These are phyloP conservation scores for Synodontis membranacea DNA, from an alignment of 2,113 vertebrate species.

Conservation along the genomic window DNA sequence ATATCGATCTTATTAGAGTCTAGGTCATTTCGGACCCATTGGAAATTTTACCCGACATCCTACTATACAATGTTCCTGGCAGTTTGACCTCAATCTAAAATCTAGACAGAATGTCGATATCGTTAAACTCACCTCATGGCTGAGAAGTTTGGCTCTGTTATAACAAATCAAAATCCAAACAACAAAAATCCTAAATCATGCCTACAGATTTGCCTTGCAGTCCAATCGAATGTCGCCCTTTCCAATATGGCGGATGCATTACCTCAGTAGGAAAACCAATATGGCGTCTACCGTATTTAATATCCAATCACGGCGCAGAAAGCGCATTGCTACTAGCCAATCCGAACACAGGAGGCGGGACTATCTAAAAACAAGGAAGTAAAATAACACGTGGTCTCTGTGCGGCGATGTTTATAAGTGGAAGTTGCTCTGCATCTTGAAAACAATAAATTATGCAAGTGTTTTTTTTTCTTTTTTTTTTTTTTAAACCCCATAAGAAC, in stretches of 20 bases:
- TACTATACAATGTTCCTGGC: background rate
- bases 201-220: background rate
- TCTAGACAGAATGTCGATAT: background rate
- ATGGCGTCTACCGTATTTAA: background rate
- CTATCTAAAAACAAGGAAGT: background rate
- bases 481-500: too few species aligned
- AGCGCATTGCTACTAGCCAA: background rate
- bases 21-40: background rate
- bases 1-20: background rate
- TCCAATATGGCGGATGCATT: slow-evolving; percentile 2
- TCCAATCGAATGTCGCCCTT: background rate
- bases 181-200: background rate
- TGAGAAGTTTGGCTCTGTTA: background rate
- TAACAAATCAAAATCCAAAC: background rate
- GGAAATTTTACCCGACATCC: too few species aligned
- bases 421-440: background rate
- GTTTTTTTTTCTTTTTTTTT: too few species aligned
- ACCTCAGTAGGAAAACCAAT: background rate
- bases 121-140: background rate
- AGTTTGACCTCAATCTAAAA: background rate
- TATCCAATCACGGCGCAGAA: background rate
- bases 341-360: background rate
- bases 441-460: background rate
- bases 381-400: background rate
- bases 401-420: background rate